Percentiles rank a stretch among this genome's conserved stretches.
Conservation (phyloP, 1,140 invertebrate species). For the Vollenhovia emeryi region DNA sequence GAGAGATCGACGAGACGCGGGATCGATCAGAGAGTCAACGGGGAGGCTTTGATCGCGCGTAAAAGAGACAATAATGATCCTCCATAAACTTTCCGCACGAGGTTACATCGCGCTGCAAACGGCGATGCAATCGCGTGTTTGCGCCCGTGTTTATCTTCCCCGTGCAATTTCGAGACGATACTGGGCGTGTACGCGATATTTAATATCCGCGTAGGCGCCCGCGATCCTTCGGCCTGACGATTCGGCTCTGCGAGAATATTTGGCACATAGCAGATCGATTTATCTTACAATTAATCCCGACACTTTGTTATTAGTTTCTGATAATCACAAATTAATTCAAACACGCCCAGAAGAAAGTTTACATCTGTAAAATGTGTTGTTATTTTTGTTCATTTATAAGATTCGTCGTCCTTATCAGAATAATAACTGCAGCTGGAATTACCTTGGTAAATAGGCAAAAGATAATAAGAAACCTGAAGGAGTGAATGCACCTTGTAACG, state of each 20-base stretch:
- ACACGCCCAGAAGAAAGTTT: neutral
- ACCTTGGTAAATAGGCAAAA: neutral
- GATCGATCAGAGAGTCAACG: slow-evolving; percentile 56
- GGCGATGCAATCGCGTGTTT: slow-evolving; percentile 54
- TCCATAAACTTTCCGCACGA: slow-evolving; percentile 1
- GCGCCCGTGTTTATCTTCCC: slow-evolving; percentile 34
- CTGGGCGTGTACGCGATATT: slow-evolving; percentile 37
- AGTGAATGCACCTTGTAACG: neutral
- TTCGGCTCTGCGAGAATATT: neutral
- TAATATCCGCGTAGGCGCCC: neutral
- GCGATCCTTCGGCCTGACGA: neutral
- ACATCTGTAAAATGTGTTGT: neutral
- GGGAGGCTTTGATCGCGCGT: slow-evolving; percentile 42
- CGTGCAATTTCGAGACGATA: slow-evolving; percentile 37
- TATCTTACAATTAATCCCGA: no score
- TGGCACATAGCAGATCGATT: neutral
- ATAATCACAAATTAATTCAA: neutral
- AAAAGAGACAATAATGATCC: slow-evolving; percentile 52
- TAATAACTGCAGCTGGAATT: neutral
- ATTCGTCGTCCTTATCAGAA: neutral
- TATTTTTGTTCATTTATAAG: neutral
- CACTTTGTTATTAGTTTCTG: neutral
- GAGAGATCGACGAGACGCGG: slow-evolving; percentile 58
- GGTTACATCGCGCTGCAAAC: slow-evolving; percentile 21
- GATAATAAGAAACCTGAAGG: neutral